Base-by-base conservation (phyloP, 2,113 vertebrate genomes). In the Desmodus rotundus region DNA sequence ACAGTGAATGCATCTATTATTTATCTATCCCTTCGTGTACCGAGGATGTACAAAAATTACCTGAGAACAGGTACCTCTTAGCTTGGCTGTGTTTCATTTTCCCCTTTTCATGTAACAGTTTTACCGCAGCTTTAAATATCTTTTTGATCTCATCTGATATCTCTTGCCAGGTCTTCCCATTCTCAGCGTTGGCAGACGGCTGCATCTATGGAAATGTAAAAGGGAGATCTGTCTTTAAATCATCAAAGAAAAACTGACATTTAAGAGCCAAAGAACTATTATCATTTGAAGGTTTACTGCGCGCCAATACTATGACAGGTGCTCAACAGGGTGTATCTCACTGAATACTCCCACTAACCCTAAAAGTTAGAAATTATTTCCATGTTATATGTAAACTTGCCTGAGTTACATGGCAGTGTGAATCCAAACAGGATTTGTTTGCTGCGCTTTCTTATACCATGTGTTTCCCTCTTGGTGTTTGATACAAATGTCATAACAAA, bases 61-160 rank as follows among this genome's bases (percentile, higher is more conserved):
- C 99, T 95, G 99, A 99, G 97, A 99, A 99, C 94, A 99, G 99
- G 96, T 99, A 99, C 98, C 99, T 99, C 98, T 99, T 99, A 98
- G 99, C 99, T 98, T 99, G 99, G 95, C 98, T 96, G 89, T 98
- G 98, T 97, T 99, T 99, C 99, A 99, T 99, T 98, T 99, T 99
- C 78, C 99, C 99, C 96, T 99, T 99, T 97, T 99, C 99, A 77
- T 99, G 98, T 15, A 99, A 98, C 97, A 99, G 98, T 97, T 99
- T 99, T 95, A 99, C 99, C 8, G 99, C 98, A 50, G 99, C 99
- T 93, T 99, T 99, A 98, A 99, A 99, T 98, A 99, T 99, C 97
- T 98, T 99, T 98, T 99, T 99, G 97, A 99, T 99, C 97, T 99
- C 99, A 97, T 99, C 99, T 56, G 99, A 99, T 98, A 99, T 98